Evolutionary conservation across 2,797 vertebrate species (phyloP).

Genomic region (Scolopax rusticola): DNA sequence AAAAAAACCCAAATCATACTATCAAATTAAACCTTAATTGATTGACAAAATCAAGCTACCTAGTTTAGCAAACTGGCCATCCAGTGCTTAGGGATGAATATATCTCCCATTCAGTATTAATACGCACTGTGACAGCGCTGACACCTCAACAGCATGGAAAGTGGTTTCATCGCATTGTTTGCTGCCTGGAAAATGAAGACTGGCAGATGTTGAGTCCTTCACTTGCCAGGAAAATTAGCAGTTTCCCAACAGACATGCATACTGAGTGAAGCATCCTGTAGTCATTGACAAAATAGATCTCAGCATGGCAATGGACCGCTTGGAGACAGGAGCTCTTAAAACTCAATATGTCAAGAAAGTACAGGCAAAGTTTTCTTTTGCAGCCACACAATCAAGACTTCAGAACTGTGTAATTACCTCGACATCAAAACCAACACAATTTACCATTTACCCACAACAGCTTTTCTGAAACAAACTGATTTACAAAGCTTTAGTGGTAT

Average conservation of each 20-base stretch:
- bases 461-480: rapidly evolving
- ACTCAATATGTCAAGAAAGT: background rate
- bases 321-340: background rate
- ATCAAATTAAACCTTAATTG: background rate
- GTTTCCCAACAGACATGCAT: constrained; percentile 14
- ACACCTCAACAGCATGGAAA: constrained; percentile 7
- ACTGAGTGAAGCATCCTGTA: constrained; percentile 25
- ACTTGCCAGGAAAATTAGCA: constrained; percentile 59
- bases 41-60: background rate
- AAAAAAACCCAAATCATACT: background rate
- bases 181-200: constrained; percentile 16
- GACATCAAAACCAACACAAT: background rate
- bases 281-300: constrained; percentile 35
- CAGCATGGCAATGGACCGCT: background rate
- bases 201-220: constrained; percentile 63
- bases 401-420: background rate
- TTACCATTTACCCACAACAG: background rate
- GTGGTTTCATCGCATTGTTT: background rate
- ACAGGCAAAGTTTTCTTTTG: background rate
- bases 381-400: background rate
- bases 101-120: background rate
- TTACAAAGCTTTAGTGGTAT: background rate
- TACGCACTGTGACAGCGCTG: background rate
- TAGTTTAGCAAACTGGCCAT: background rate
- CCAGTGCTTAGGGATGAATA: background rate